Conservation (phyloP, 2,113 vertebrate species). For the Blennius ocellaris region DNA sequence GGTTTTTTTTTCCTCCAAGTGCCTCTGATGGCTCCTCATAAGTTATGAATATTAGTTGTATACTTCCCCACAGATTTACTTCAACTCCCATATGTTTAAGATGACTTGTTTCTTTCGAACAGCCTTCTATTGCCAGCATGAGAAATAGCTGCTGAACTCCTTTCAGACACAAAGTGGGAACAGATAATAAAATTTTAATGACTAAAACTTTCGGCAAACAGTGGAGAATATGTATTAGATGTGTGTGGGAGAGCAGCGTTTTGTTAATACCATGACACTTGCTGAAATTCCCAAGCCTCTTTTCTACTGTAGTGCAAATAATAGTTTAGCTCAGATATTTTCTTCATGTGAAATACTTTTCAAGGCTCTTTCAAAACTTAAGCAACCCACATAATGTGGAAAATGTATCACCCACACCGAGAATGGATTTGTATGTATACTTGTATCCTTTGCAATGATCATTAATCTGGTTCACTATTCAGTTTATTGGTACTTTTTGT, state of each 20-base stretch:
- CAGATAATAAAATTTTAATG: constrained; percentile 38
- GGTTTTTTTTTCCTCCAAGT: constrained; percentile 16
- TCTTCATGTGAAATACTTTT: neutral
- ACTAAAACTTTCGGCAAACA: constrained; percentile 37
- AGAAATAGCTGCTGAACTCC: constrained; percentile 7
- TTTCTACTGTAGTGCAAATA: constrained; percentile 4
- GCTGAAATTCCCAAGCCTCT: constrained; percentile 20
- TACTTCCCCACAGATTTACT: neutral
- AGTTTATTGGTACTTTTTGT: too few species aligned
- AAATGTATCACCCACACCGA: neutral
- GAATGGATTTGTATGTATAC: neutral
- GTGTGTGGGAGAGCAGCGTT: constrained; percentile 7
- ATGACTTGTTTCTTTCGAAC: constrained; percentile 6
- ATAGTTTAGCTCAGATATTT: neutral
- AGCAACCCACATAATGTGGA: neutral
- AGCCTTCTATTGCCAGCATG: constrained; percentile 2
- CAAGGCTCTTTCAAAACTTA: neutral
- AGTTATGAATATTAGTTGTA: constrained; percentile 19
- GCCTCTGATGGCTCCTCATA: constrained; percentile 15
- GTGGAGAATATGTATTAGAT: constrained; percentile 1
- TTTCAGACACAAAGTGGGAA: constrained; percentile 14
- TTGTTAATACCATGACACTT: neutral
- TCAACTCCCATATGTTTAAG: constrained; percentile 8
- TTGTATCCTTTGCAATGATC: neutral
- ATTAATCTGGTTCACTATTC: neutral